Evolutionary conservation across 2,888 invertebrate genomes (phyloP), one percentile per base, ranked within the genome.

Genomic region (Zaprionus bogoriensis): DNA sequence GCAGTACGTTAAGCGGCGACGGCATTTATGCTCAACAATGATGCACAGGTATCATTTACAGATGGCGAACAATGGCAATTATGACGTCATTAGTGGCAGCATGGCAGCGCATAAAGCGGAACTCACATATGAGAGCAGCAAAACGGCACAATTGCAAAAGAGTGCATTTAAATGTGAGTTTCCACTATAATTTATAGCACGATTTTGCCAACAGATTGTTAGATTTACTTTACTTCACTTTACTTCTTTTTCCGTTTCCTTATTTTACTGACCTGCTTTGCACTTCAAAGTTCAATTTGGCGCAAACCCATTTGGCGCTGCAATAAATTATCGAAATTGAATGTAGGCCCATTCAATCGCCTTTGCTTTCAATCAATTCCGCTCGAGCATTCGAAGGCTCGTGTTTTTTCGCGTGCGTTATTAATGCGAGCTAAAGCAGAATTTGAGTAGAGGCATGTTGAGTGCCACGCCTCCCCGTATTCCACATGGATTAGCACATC

Each of bases 361-460:
- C n/a, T 19, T 44, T 52, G 51, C 78, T 62, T 78, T 84, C 85
- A 78, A 84, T 84, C 85, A 78, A 81, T 74, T 69, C 62, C 65
- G 4, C n/a, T 10, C 3, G 30, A 78, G 81, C 81, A 81, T 70
- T 67, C 60, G 67, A 84, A 77, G 65, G 82, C 63, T n/a, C n/a
- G n/a, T n/a, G n/a, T n/a, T n/a, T n/a, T n/a, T n/a, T n/a, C n/a
- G n/a, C n/a, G n/a, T n/a, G 45, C 64, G 66, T 65, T 81, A 78
- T 78, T 78, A 81, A 84, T 78, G n/a, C n/a, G n/a, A n/a, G n/a
- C n/a, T n/a, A n/a, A n/a, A n/a, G n/a, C n/a, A n/a, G n/a, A n/a
- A n/a, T n/a, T n/a, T n/a, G n/a, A n/a, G n/a, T n/a, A n/a, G n/a
- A n/a, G n/a, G n/a, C n/a, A n/a, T n/a, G n/a, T n/a, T n/a, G n/a